phyloP scores from a whole-genome alignment of 2,113 vertebrate species.

The Nymphicus hollandicus region DNA sequence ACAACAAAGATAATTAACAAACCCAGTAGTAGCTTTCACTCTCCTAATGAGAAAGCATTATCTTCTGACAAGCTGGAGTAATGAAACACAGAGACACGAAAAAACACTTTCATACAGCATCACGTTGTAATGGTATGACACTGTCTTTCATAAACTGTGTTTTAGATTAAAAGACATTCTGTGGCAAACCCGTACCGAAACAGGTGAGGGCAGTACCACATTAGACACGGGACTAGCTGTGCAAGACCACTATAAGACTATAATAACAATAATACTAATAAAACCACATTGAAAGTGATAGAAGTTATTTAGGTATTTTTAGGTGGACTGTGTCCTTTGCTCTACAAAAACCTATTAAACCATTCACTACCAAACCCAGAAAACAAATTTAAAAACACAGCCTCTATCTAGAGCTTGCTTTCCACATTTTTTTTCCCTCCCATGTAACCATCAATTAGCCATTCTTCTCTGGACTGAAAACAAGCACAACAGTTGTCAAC shows the following conservation, averaged over 20 bases:
- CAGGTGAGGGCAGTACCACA: neutral
- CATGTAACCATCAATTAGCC: neutral
- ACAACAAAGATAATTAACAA: conserved; percentile 29
- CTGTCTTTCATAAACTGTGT: neutral
- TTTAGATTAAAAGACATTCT: neutral
- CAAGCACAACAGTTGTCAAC: neutral
- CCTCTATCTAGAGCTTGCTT: neutral
- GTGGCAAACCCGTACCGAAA: neutral
- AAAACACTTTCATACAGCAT: neutral
- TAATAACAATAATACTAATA: neutral
- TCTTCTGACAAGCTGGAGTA: neutral
- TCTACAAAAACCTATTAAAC: neutral
- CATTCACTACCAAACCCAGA: neutral
- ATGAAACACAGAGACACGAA: neutral
- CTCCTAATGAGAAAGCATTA: neutral
- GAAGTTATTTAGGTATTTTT: neutral
- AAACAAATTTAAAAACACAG: neutral
- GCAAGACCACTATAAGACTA: neutral
- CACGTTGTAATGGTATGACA: neutral
- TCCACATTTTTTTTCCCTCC: neutral
- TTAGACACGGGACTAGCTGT: neutral
- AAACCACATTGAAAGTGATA: neutral
- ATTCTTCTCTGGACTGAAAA: neutral
- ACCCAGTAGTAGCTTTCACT: neutral
- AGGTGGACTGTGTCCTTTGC: neutral